Evolutionary conservation across 1,140 invertebrate genomes (phyloP).

Genomic region (Cydia pomonella): DNA sequence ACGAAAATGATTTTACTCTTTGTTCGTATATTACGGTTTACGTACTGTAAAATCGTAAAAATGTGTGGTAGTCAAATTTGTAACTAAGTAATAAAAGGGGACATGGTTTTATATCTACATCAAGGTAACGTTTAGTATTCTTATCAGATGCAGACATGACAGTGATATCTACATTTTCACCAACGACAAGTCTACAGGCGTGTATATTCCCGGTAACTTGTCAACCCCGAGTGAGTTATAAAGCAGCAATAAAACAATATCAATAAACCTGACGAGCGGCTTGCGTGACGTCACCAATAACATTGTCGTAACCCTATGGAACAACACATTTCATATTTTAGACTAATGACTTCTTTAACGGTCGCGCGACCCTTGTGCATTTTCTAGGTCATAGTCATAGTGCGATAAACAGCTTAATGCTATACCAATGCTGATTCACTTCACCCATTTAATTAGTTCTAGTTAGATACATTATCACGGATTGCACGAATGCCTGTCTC

Average conservation of each 20-base stretch:
- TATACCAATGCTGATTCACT: not conserved
- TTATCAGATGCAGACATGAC: constrained; percentile 23
- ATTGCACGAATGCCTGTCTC: too few species aligned
- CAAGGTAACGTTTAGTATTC: not conserved
- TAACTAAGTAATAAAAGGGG: not conserved
- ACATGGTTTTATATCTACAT: not conserved
- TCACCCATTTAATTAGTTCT: not conserved
- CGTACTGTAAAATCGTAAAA: not conserved
- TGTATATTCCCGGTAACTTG: constrained; percentile 37
- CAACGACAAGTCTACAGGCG: constrained; percentile 39
- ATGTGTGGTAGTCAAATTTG: not conserved
- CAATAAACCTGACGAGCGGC: constrained; percentile 62
- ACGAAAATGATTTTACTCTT: too few species aligned
- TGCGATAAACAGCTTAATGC: not conserved
- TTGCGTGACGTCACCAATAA: constrained; percentile 65
- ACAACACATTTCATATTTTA: constrained; percentile 32
- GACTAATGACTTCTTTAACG: constrained; percentile 31
- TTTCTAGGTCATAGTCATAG: constrained; percentile 7
- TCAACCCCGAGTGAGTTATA: constrained; percentile 59
- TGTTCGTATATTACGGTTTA: too few species aligned
- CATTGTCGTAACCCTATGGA: constrained; percentile 33
- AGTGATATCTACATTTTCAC: constrained; percentile 41
- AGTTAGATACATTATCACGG: not conserved
- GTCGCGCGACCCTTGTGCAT: not conserved
- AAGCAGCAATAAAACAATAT: constrained; percentile 45